A percentile compares a stretch with the other conserved stretches of the same genome.
Evolutionary conservation across 2,888 invertebrate species (phyloP).

Genomic region (Eudasyphora cyanicolor): DNA sequence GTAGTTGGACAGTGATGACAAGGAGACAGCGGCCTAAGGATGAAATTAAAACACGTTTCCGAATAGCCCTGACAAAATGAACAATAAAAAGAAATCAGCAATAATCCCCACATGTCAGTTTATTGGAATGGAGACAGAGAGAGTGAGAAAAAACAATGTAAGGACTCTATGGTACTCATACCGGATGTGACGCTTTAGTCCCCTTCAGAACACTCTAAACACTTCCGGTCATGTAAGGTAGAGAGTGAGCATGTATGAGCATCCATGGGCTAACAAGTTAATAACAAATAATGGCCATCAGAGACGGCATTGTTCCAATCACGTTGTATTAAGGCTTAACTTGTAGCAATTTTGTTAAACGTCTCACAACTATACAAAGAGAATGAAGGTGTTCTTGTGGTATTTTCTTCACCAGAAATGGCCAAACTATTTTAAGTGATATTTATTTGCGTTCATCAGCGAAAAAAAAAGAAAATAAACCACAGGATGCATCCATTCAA

Average conservation of each 20-base stretch:
- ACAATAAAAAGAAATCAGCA: neutral
- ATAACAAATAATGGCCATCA: neutral
- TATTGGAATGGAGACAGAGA: neutral
- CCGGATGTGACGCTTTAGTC: neutral
- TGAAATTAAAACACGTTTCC: conserved; percentile 2
- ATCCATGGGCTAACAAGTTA: neutral
- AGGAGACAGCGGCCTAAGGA: neutral
- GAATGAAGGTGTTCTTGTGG: no score
- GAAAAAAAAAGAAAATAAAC: no score
- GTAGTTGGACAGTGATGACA: neutral
- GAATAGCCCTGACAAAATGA: neutral
- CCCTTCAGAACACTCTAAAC: neutral
- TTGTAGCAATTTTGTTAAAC: neutral
- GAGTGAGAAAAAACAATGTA: neutral
- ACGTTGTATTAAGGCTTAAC: neutral
- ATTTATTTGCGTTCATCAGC: neutral
- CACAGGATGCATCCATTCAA: no score
- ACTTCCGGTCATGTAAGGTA: neutral
- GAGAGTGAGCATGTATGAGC: neutral
- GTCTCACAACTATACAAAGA: neutral
- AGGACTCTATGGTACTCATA: neutral
- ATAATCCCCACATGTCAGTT: neutral
- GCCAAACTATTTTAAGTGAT: no score
- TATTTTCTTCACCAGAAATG: no score
- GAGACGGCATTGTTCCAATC: neutral